Base-by-base conservation (phyloP, 2,113 vertebrate genomes). In the Ochotona curzoniae region DNA sequence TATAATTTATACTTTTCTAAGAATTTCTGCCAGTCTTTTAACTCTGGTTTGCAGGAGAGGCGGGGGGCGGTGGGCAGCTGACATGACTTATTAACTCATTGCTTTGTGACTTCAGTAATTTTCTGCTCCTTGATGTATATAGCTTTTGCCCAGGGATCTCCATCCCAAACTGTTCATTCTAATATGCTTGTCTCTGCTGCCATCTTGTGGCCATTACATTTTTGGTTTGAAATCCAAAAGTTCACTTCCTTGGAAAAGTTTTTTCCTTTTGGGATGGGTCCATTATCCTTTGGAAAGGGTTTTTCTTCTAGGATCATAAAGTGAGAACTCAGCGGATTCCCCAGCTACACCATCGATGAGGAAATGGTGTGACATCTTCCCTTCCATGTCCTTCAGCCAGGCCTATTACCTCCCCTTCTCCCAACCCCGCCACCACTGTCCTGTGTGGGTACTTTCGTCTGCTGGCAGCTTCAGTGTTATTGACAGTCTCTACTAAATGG, bases 301-400 rank as follows among this genome's bases (percentile, higher is more conserved):
- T 93, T 96, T 96, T 93, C 81, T 95, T 96, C 93, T 95, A 93
- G 95, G 89, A 95, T 35, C 83, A 93, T 96, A 93, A 97, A 91
- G 83, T 85, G 95, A 95, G 92, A 93, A 84, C 51, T 86, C 75
- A 75, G 28, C n/a, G 18, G 90, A 94, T 91, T 84, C 71, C 94
- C 90, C 70, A 63, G 61, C 96, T 93, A 85, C 63, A 90, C 90
- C 86, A 91, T 94, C 66, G 90, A 28, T 89, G 91, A 97, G 90
- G 90, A 96, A 89, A 98, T 98, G 98, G 98, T 98, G 84, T 97
- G 98, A 98, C 44, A 93, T 83, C 83, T 92, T 94, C 69, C 96
- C 81, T 82, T 87, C 54, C 63, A 44, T 94, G 64, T 49, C 64
- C 63, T 30, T 86, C 44, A 90, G 85, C 23, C 93, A 94, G n/a